Conservation (phyloP, 2,797 vertebrate genomes). For the Malacoctenus gilli region DNA sequence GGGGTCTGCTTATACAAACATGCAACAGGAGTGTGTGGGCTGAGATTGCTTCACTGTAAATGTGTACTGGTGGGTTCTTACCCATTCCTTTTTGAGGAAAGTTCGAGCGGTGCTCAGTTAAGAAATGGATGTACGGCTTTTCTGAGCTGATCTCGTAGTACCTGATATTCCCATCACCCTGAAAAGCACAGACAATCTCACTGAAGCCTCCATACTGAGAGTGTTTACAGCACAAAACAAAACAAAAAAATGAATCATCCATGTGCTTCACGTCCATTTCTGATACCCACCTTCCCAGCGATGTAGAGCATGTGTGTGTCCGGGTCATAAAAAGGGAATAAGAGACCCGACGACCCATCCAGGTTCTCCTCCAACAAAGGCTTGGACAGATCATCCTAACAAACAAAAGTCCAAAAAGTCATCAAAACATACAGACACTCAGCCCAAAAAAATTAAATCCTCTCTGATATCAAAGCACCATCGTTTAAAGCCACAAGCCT, state of each 20-base stretch:
- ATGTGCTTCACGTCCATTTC: not conserved
- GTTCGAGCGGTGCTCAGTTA: conserved; percentile 90
- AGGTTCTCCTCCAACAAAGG: conserved; percentile 92
- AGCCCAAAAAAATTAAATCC: conserved; percentile 4
- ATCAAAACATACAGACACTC: conserved; percentile 10
- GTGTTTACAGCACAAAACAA: no score
- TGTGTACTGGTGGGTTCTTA: conserved; percentile 74
- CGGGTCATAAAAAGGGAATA: conserved; percentile 94
- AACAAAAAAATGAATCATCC: no score
- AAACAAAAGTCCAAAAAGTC: conserved; percentile 4
- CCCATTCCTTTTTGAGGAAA: conserved; percentile 96
- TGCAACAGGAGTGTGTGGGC: not conserved
- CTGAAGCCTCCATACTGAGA: no score
- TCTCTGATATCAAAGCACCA: conserved; percentile 27
- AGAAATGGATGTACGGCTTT: conserved; percentile 90
- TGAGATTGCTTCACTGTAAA: not conserved
- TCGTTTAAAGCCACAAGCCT: conserved; percentile 54
- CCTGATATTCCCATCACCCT: conserved; percentile 96
- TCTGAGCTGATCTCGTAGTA: conserved; percentile 94
- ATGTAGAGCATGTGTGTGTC: conserved; percentile 98
- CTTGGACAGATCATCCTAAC: conserved; percentile 91
- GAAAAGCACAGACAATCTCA: conserved; percentile 6
- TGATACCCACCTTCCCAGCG: conserved; percentile 89
- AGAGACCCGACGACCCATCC: conserved; percentile 91
- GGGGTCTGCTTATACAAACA: not conserved